Percentiles rank a stretch among this genome's conserved stretches.
Conservation (phyloP, 2,888 invertebrate genomes). For the Petrolisthes cinctipes region DNA sequence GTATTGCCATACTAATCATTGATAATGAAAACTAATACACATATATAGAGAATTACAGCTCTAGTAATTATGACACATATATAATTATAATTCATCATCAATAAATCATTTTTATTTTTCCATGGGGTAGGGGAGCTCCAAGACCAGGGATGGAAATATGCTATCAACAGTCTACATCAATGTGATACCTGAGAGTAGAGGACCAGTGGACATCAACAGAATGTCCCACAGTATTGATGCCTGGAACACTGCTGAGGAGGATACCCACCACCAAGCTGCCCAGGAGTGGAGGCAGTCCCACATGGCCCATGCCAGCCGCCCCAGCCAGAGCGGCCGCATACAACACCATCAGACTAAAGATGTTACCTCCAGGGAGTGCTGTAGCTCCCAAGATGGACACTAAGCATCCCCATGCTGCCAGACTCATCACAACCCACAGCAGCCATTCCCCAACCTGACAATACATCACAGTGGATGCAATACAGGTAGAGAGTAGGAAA, state of each 20-base stretch:
- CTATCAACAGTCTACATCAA: neutral
- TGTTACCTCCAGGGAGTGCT: constrained; percentile 56
- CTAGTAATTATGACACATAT: too few relatives aligned
- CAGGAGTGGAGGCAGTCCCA: constrained; percentile 85
- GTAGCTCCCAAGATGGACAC: constrained; percentile 31
- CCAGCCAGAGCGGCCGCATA: constrained; percentile 70
- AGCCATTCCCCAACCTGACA: constrained; percentile 46
- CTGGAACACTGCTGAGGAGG: constrained; percentile 67
- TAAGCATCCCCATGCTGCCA: constrained; percentile 40
- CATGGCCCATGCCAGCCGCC: constrained; percentile 83
- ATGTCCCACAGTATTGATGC: constrained; percentile 77
- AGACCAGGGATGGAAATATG: neutral
- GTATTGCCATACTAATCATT: neutral
- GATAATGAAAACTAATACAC: neutral
- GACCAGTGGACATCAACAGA: constrained; percentile 76
- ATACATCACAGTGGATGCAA: neutral
- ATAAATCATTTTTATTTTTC: too few relatives aligned
- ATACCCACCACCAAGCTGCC: constrained; percentile 87
- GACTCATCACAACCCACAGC: constrained; percentile 31
- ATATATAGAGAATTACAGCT: too few relatives aligned
- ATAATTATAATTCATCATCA: too few relatives aligned
- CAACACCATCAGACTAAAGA: constrained; percentile 44
- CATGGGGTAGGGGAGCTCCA: neutral
- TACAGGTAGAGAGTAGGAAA: neutral
- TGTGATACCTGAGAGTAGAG: constrained; percentile 78